Evolutionary conservation across 1,140 invertebrate species (phyloP).

Genomic region (Vanessa tameamea): DNA sequence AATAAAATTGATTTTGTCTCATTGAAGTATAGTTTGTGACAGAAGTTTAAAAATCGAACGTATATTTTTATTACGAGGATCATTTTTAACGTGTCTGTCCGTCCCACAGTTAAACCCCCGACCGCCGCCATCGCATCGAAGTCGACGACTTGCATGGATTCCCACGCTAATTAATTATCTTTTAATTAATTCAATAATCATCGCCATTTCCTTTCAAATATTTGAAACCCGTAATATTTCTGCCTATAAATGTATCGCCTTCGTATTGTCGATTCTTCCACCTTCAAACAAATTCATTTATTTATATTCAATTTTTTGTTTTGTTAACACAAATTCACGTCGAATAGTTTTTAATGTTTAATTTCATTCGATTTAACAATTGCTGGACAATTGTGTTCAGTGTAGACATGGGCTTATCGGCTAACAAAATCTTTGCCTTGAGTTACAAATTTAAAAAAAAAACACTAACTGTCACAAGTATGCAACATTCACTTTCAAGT

Average conservation of each 20-base stretch:
- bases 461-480: neutral
- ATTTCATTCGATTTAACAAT: conserved; percentile 43
- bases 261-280: neutral
- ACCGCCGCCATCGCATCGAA: conserved; percentile 37
- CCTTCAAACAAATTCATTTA: neutral
- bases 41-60: neutral
- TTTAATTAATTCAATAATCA: neutral
- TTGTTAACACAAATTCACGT: neutral
- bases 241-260: neutral
- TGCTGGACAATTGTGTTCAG: conserved; percentile 56
- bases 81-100: conserved; percentile 24
- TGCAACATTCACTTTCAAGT: neutral
- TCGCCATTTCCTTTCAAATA: neutral
- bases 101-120: conserved; percentile 38
- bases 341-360: conserved; percentile 18
- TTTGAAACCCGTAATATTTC: neutral
- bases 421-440: neutral
- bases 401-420: conserved; percentile 20
- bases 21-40: no score
- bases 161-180: conserved; percentile 23
- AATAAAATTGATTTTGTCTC: neutral
- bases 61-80: neutral
- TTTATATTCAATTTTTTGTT: neutral
- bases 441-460: neutral
- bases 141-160: conserved; percentile 43